Evolutionary conservation across 1,140 invertebrate genomes (phyloP).

Genomic region (Drosophila kohkoa): DNA sequence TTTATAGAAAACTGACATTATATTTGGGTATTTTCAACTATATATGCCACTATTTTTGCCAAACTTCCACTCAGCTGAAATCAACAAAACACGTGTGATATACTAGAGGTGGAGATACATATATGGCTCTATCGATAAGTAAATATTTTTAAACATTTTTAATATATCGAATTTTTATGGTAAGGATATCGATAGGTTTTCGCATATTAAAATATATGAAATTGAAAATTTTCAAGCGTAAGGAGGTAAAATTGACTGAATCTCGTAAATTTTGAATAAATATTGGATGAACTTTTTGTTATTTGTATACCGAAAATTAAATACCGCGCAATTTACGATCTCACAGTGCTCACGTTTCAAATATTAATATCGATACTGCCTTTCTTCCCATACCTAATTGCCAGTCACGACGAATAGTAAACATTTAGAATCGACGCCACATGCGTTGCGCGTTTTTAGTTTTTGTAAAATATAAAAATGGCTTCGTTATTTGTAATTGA

Average conservation of each 20-base stretch:
- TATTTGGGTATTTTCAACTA: constrained; percentile 22
- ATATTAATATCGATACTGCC: no score
- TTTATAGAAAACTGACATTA: constrained; percentile 44
- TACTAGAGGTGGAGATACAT: not conserved
- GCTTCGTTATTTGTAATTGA: constrained; percentile 79
- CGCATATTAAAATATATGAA: not conserved
- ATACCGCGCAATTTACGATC: no score
- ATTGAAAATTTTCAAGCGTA: no score
- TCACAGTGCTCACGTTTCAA: no score
- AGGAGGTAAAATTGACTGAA: no score
- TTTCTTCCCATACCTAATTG: not conserved
- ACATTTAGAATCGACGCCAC: constrained; percentile 17
- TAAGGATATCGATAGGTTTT: not conserved
- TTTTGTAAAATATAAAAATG: constrained; percentile 39
- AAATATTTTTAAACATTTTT: not conserved
- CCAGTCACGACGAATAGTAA: constrained; percentile 16
- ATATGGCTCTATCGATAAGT: no score
- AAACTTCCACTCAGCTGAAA: constrained; percentile 31
- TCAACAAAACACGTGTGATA: constrained; percentile 61
- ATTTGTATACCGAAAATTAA: no score
- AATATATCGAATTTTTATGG: not conserved
- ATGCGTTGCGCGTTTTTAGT: constrained; percentile 28
- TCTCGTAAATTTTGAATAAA: no score
- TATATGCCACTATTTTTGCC: constrained; percentile 19
- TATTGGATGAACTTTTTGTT: no score